These are phyloP conservation scores for Poecilia wingei DNA, from an alignment of 2,797 vertebrate species.

Conservation along the genomic window DNA sequence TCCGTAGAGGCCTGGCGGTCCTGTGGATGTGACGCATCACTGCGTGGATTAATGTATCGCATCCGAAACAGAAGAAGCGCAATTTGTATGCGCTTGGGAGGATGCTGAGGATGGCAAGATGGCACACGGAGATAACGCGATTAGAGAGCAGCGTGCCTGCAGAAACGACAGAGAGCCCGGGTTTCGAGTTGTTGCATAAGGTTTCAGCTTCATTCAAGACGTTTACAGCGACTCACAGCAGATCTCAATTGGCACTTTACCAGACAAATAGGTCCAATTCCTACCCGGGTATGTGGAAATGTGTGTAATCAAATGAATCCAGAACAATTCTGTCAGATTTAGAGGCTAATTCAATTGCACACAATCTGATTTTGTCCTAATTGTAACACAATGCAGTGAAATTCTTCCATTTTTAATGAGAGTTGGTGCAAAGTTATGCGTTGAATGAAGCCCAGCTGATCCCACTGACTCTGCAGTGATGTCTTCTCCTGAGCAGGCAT, in stretches of 20 bases:
- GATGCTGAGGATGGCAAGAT: slow-evolving; percentile 46
- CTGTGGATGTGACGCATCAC: slow-evolving; percentile 57
- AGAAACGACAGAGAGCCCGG: not conserved
- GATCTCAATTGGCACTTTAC: not conserved
- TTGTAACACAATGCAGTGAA: not conserved
- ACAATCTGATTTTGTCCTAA: not conserved
- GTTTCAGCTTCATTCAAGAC: not conserved
- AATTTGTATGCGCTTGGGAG: slow-evolving; percentile 21
- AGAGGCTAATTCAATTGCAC: not conserved
- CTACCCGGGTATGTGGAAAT: not conserved
- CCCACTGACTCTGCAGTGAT: not conserved
- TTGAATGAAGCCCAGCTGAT: not conserved
- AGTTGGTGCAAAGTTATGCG: not conserved
- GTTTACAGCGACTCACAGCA: not conserved
- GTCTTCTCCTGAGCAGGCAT: not conserved
- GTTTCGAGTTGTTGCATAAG: not conserved
- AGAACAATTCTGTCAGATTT: not conserved
- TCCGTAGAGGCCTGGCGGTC: slow-evolving; percentile 14
- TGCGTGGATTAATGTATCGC: slow-evolving; percentile 3
- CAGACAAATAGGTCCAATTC: not conserved
- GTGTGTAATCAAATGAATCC: not conserved
- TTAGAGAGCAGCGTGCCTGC: slow-evolving; percentile 17
- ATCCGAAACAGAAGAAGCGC: slow-evolving; percentile 22
- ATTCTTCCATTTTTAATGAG: not conserved
- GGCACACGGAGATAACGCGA: slow-evolving; percentile 42